Percentiles rank a stretch among this genome's conserved stretches.
phyloP scores from a whole-genome alignment of 1,140 invertebrate genomes.

The Phthorimaea operculella region DNA sequence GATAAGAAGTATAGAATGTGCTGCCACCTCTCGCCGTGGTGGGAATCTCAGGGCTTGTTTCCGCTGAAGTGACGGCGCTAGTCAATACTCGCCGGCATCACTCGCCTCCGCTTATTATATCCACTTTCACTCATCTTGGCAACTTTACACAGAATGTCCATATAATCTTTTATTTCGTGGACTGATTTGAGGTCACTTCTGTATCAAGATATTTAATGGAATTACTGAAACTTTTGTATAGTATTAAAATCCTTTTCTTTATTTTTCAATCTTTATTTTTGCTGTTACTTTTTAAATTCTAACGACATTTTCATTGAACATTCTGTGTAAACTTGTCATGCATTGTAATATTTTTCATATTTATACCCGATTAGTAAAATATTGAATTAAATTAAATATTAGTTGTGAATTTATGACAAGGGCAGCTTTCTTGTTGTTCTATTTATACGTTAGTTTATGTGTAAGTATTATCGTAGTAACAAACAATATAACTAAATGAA shows the following conservation, averaged over 20 bases:
- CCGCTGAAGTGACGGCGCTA: conserved; percentile 46
- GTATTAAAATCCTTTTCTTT: too few relatives aligned
- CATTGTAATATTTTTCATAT: neutral
- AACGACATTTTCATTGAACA: neutral
- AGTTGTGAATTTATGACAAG: conserved; percentile 12
- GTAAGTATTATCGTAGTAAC: conserved; percentile 15
- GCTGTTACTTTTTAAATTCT: too few relatives aligned
- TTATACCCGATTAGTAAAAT: conserved; percentile 1
- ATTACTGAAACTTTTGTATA: too few relatives aligned
- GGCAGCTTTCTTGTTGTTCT: conserved; percentile 39
- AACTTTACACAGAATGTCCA: neutral
- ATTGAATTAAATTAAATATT: neutral
- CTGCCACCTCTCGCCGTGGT: conserved; percentile 12
- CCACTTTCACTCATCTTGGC: neutral
- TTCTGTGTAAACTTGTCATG: neutral
- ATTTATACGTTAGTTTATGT: conserved; percentile 22
- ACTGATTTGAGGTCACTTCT: too few relatives aligned
- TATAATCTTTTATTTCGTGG: neutral
- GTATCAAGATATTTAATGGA: too few relatives aligned
- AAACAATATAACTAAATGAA: conserved; percentile 24
- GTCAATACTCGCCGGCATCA: conserved; percentile 57
- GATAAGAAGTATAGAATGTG: neutral
- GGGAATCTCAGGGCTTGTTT: conserved; percentile 38
- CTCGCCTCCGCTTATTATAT: conserved; percentile 10
- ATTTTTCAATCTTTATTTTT: too few relatives aligned